A percentile compares a stretch with the other conserved stretches of the same genome.
phyloP scores from a whole-genome alignment of 2,888 invertebrate species.

The Scaptomyza parva region DNA sequence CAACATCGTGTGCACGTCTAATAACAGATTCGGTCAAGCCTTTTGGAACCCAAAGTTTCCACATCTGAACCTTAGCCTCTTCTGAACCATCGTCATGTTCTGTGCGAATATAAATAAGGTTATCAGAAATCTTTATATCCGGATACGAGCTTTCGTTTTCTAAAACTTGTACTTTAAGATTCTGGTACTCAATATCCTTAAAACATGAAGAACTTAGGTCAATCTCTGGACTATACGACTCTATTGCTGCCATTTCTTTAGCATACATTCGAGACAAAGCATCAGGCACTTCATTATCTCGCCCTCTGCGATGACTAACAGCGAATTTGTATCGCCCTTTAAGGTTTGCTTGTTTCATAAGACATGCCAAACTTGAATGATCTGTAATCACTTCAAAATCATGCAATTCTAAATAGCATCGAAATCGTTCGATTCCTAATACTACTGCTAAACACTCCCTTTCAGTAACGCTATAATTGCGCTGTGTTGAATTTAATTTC shows the following conservation, averaged over 20 bases:
- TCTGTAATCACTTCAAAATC: too few relatives aligned
- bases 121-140: not conserved
- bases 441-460: too few relatives aligned
- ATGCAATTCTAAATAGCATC: too few relatives aligned
- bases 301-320: not conserved
- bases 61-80: not conserved
- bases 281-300: not conserved
- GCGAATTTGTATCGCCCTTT: not conserved
- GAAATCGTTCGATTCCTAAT: too few relatives aligned
- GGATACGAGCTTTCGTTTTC: not conserved
- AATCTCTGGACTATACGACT: not conserved
- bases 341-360: not conserved
- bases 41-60: constrained; percentile 1
- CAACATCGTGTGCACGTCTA: not conserved
- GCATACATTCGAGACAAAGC: not conserved
- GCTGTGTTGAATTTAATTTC: too few relatives aligned
- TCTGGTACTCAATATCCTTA: too few relatives aligned
- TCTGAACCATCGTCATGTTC: not conserved
- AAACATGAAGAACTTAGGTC: too few relatives aligned
- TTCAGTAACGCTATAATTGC: too few relatives aligned
- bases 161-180: not conserved
- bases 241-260: too few relatives aligned
- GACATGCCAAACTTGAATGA: not conserved
- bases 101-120: not conserved
- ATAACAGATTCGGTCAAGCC: not conserved